Evolutionary conservation across 2,113 vertebrate genomes (phyloP), one percentile per base, ranked within the genome.

Genomic region (Hepsetus odoe): DNA sequence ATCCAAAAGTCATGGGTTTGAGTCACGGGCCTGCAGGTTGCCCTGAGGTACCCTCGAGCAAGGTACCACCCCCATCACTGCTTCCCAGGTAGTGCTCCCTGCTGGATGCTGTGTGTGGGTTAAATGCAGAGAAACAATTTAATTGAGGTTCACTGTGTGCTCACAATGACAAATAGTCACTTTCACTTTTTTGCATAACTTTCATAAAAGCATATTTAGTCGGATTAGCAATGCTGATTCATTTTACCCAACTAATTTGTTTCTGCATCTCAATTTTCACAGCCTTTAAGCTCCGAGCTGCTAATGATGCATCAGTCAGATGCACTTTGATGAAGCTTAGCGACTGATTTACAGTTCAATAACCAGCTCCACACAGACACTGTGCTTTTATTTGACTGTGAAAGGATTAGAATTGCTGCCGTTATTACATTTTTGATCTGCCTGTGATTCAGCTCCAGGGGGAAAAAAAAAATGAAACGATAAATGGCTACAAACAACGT

Each of bases 211-310:
- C n/a, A n/a, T 35, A 55, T 24, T 40, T 18, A 68, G 64, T 72
- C 55, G 38, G 44, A 72, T 72, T 14, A 33, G 32, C 65, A 64
- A 72, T 72, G 58, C 44, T 53, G 58, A 79, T 79, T 72, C 72
- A 79, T 79, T 42, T 59, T 18, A 30, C 4, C 56, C 67, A 40
- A 8, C 22, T 55, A 79, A 83, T 42, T 86, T 87, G 76, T 87
- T 89, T 85, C 80, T 85, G 80, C 85, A 82, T 80, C 44, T 77
- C 87, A 90, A 88, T 87, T 74, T 42, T 89, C 89, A 90, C 87
- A 88, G 83, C 81, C 86, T 86, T 78, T 80, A 83, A 87, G 85
- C 86, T 80, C 72, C 80, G 88, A 85, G 86, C 85, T 85, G 90
- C 82, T 88, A 88, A 88, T 88, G 83, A 86, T 6, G 46, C 51